phyloP scores from a whole-genome alignment of 1,140 invertebrate genomes.

The Psix sp. region DNA sequence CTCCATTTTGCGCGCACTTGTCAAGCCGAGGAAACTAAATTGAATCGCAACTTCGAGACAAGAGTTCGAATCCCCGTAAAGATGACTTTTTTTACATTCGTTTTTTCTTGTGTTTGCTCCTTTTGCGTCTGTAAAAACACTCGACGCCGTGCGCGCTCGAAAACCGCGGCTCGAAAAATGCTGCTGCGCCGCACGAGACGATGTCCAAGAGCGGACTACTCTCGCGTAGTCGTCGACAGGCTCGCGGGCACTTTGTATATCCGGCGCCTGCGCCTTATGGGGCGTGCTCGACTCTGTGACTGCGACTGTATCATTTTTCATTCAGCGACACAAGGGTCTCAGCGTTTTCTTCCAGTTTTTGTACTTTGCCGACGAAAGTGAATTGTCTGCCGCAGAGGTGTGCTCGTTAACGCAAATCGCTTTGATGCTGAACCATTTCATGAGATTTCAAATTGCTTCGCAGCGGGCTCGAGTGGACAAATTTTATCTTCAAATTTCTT shows the following conservation, averaged over 20 bases:
- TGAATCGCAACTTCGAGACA: too few species aligned
- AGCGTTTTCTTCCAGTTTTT: conserved; percentile 9
- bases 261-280: conserved; percentile 48
- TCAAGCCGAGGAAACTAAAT: too few species aligned
- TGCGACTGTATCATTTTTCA: conserved; percentile 44
- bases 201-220: conserved; percentile 55
- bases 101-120: too few species aligned
- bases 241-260: conserved; percentile 52
- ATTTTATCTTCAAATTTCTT: too few species aligned
- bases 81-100: too few species aligned
- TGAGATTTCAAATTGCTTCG: background rate
- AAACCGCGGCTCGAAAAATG: conserved; percentile 3
- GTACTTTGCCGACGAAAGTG: conserved; percentile 16
- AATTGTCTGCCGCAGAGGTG: conserved; percentile 5
- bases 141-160: background rate
- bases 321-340: conserved; percentile 20
- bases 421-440: background rate
- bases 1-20: too few species aligned
- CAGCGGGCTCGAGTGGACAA: too few species aligned
- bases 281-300: conserved; percentile 19
- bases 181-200: conserved; percentile 18
- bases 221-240: conserved; percentile 54
- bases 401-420: conserved; percentile 6
- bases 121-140: too few species aligned
- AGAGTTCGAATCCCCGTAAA: too few species aligned